Base-by-base conservation (phyloP, 2,797 vertebrate genomes). In the Echiichthys vipera region DNA sequence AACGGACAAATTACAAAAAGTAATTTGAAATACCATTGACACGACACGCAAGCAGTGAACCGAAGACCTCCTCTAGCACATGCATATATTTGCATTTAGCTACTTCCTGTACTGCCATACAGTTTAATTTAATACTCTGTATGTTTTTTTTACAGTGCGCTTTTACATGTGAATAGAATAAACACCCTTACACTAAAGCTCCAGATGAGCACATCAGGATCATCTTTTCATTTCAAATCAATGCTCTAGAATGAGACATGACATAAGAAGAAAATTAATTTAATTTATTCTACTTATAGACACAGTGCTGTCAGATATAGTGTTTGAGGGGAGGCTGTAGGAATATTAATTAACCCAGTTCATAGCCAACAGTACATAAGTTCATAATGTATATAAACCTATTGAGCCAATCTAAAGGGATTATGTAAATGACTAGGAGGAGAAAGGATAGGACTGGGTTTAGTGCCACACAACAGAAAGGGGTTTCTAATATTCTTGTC, bases 351-450 rank as follows among this genome's bases (percentile, higher is more conserved):
- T 65, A 34, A 11, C 27, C 7, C 58, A 56, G 22, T n/a, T 43
- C 18, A n/a, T 4, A 47, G 14, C 49, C 37, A 10, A 13, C 30
- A 40, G 36, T 15, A 15, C 15, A 56, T 0, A 6, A 20, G 22
- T 30, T 59, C 29, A 58, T 49, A 56, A 77, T 72, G 37, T 66
- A 74, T 65, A 78, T 65, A 77, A 78, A 77, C 67, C 59, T 37
- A 45, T 65, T 76, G 37, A 80, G 43, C 46, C 27, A 37, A 47
- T 57, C 47, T n/a, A 36, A 73, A 79, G 17, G 55, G 75, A 57
- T 83, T 47, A 72, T 80, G 47, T 55, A 75, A 73, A 84, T 45
- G 14, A 15, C 20, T 34, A 53, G 39, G 43, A 59, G 67, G 67
- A 81, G 57, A 50, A 10, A 11, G 59, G 65, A 46, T 65, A 25